These are phyloP conservation scores for Catharus minimus DNA, from an alignment of 2,113 vertebrate species.

Conservation along the genomic window DNA sequence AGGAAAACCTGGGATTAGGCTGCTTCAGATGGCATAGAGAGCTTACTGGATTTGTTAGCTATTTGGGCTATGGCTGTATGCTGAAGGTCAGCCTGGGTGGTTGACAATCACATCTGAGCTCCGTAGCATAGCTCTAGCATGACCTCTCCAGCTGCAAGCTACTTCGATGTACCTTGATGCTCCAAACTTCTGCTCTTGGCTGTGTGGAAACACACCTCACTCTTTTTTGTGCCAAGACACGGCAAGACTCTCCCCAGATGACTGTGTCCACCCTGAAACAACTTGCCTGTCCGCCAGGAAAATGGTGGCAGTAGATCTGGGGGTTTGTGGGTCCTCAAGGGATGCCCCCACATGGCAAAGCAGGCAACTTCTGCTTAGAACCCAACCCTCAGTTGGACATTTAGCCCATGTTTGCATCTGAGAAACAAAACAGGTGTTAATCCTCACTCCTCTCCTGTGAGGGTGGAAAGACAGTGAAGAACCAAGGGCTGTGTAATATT, in stretches of 20 bases:
- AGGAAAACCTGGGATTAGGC: neutral
- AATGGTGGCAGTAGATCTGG: neutral
- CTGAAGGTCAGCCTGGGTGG: neutral
- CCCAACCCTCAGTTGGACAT: neutral
- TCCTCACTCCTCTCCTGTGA: too few relatives aligned
- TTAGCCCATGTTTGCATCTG: neutral
- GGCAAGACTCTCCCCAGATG: neutral
- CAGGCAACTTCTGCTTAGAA: neutral
- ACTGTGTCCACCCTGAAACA: neutral
- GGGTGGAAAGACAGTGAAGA: neutral
- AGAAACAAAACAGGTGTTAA: too few relatives aligned
- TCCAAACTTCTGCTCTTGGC: neutral
- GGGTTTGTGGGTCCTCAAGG: neutral
- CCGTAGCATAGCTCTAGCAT: neutral
- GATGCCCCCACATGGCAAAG: rapidly evolving
- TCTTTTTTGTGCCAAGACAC: neutral
- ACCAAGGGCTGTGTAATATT: neutral
- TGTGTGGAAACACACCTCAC: neutral
- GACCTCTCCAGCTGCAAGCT: neutral
- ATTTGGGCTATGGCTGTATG: neutral
- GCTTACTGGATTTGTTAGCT: neutral
- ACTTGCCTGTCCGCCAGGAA: neutral
- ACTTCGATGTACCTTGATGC: neutral
- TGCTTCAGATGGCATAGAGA: neutral
- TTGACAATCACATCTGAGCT: neutral